Evolutionary conservation across 2,888 invertebrate genomes (phyloP).

Genomic region (Sminthurinus aureus): DNA sequence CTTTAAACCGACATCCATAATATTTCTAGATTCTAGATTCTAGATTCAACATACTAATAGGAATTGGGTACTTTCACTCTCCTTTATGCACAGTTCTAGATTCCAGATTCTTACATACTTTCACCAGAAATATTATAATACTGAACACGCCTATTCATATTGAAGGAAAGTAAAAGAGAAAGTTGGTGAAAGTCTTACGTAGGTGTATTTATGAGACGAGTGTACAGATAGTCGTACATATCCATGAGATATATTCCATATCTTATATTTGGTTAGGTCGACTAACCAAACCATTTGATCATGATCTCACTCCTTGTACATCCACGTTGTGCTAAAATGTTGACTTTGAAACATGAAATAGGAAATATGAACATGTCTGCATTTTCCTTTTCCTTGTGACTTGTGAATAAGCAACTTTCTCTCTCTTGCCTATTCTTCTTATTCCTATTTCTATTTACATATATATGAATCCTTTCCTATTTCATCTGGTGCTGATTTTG

Average conservation of each 20-base stretch:
- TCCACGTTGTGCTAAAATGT: neutral
- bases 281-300: constrained; percentile 4
- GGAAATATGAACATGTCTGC: constrained; percentile 20
- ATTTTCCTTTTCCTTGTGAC: constrained; percentile 13
- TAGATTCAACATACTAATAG: neutral
- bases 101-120: too few species aligned
- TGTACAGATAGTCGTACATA: neutral
- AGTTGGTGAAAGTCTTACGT: neutral
- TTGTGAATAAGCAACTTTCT: neutral
- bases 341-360: constrained; percentile 19
- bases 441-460: neutral
- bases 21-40: neutral
- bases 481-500: too few species aligned
- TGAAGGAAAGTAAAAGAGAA: neutral
- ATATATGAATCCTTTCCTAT: neutral
- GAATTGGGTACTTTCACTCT: neutral
- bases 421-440: neutral
- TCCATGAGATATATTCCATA: too few species aligned
- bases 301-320: neutral
- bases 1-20: neutral
- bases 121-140: too few species aligned
- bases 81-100: too few species aligned
- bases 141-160: neutral
- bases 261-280: constrained; percentile 5
- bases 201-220: neutral